Conservation (phyloP, 2,888 invertebrate genomes). For the Colostygia pectinataria region DNA sequence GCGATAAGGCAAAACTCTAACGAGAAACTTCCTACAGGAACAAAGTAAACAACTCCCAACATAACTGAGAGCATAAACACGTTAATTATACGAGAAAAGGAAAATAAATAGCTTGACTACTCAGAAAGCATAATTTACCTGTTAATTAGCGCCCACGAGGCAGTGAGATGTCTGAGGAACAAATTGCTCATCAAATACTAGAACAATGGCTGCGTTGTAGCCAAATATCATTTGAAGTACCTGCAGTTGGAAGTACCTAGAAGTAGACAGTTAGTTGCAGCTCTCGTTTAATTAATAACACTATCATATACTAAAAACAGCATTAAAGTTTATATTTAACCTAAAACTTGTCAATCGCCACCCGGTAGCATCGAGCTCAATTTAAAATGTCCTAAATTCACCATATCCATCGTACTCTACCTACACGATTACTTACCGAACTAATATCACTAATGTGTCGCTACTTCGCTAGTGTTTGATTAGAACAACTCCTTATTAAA, state of each 20-base stretch:
- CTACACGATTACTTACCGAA: neutral
- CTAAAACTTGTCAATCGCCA: too few species aligned
- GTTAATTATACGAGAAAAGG: conserved; percentile 34
- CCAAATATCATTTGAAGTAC: neutral
- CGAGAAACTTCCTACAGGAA: conserved; percentile 19
- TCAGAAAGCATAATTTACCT: conserved; percentile 35
- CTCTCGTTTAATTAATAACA: too few species aligned
- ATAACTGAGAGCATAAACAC: conserved; percentile 30
- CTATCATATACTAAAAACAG: too few species aligned
- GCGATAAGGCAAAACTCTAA: neutral
- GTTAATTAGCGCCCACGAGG: conserved; percentile 33
- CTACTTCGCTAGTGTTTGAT: conserved; percentile 9
- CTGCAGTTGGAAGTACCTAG: too few species aligned
- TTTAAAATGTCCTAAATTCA: too few species aligned
- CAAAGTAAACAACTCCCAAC: conserved; percentile 9
- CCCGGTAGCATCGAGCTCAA: too few species aligned
- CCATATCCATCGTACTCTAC: too few species aligned
- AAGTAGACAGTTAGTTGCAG: too few species aligned
- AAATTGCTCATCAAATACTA: conserved; percentile 32
- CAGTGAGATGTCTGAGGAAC: conserved; percentile 26
- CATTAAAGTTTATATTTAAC: too few species aligned
- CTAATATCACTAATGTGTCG: conserved; percentile 1
- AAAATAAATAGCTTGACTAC: conserved; percentile 29
- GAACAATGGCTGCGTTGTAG: conserved; percentile 5
- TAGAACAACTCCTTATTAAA: conserved; percentile 50